Conservation (phyloP, 2,888 invertebrate genomes). For the Mimas tiliae region DNA sequence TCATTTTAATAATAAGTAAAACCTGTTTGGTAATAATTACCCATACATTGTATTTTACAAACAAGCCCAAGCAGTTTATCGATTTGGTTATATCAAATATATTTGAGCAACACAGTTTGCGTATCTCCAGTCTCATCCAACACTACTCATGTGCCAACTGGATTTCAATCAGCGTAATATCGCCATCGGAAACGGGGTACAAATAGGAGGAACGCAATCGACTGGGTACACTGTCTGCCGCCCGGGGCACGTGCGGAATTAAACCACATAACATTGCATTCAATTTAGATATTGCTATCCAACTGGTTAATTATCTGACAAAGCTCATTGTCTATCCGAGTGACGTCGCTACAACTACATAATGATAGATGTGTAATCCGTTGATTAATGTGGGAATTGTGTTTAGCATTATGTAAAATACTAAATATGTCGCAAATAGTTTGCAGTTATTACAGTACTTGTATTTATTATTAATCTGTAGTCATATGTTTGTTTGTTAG, state of each 20-base stretch:
- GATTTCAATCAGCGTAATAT: constrained; percentile 29
- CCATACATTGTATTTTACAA: not conserved
- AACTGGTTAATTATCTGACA: constrained; percentile 18
- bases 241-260: constrained; percentile 45
- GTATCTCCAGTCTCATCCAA: constrained; percentile 18
- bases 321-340: constrained; percentile 3
- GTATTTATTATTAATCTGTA: too few species aligned
- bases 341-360: not conserved
- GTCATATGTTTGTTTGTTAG: too few species aligned
- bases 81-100: not conserved
- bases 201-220: constrained; percentile 36
- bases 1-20: too few species aligned
- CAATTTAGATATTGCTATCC: constrained; percentile 38
- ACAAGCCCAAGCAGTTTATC: not conserved
- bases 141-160: constrained; percentile 21
- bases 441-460: too few species aligned
- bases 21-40: too few species aligned
- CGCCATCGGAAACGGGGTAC: constrained; percentile 30
- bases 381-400: not conserved
- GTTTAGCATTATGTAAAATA: not conserved
- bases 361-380: not conserved
- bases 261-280: constrained; percentile 46
- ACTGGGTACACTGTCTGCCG: constrained; percentile 38
- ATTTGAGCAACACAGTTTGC: not conserved
- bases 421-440: too few species aligned